phyloP scores from a whole-genome alignment of 1,140 invertebrate genomes.

The honey bee (Apis mellifera) region Amel_HAv3.1 CM009932.2:15577501-15578000 shows the following conservation, averaged over 20 bases:
- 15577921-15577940: slow-evolving; percentile 69
- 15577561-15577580: slow-evolving; percentile 77
- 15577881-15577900: slow-evolving; percentile 75
- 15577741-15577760: slow-evolving; percentile 75
- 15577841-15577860: slow-evolving; percentile 78
- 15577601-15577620: slow-evolving; percentile 9
- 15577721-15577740: slow-evolving; percentile 67
- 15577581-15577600: slow-evolving; percentile 63
- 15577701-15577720: slow-evolving; percentile 56
- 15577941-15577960: slow-evolving; percentile 68
- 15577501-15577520: slow-evolving; percentile 68
- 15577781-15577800: slow-evolving; percentile 75
- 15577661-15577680: slow-evolving; percentile 74
- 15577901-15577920: slow-evolving; percentile 58
- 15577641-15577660: slow-evolving; percentile 46
- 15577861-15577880: slow-evolving; percentile 80
- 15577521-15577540: slow-evolving; percentile 71
- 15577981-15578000: slow-evolving; percentile 77
- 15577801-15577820: slow-evolving; percentile 78
- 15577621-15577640: slow-evolving; percentile 47
- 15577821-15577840: slow-evolving; percentile 68
- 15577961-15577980: slow-evolving; percentile 72
- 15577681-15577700: slow-evolving; percentile 71
- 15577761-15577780: slow-evolving; percentile 73
- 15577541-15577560: slow-evolving; percentile 77